These are phyloP conservation scores for Polymixis flavicincta DNA, from an alignment of 2,888 invertebrate genomes.

Conservation along the genomic window DNA sequence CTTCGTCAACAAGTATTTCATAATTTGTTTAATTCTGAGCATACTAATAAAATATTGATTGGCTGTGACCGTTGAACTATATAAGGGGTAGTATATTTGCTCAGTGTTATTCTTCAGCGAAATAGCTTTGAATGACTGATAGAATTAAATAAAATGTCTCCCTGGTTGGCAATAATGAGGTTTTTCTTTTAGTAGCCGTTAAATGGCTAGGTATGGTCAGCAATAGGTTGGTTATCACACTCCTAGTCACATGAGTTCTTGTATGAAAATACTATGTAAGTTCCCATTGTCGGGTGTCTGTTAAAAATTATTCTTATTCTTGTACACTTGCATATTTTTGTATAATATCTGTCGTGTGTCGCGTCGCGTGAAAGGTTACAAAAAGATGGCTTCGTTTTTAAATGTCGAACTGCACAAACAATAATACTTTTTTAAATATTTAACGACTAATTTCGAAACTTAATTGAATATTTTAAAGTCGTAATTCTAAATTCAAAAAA, in stretches of 20 bases:
- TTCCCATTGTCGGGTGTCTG: constrained; percentile 21
- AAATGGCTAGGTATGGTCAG: neutral
- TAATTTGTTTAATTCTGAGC: constrained; percentile 27
- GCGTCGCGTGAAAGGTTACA: constrained; percentile 49
- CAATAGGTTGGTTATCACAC: neutral
- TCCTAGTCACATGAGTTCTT: constrained; percentile 16
- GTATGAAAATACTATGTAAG: constrained; percentile 22
- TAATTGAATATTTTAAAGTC: constrained; percentile 15
- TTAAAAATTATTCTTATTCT: constrained; percentile 47
- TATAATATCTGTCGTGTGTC: constrained; percentile 52
- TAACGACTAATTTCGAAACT: constrained; percentile 23
- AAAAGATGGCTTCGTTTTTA: constrained; percentile 48
- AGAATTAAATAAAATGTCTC: neutral
- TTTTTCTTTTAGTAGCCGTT: neutral
- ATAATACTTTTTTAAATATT: constrained; percentile 1
- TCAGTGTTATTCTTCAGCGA: constrained; percentile 22
- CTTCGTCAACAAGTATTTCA: neutral
- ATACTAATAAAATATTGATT: constrained; percentile 31
- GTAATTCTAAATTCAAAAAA: constrained; percentile 46
- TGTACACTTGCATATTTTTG: constrained; percentile 62
- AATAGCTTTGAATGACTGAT: neutral
- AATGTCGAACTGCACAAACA: constrained; percentile 57
- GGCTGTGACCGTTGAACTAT: constrained; percentile 39
- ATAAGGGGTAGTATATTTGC: constrained; percentile 32
- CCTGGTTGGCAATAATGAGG: neutral